Base-by-base conservation (phyloP, 37 sponge, comb jelly and placozoan genomes). In the Oopsacas minuta region DNA sequence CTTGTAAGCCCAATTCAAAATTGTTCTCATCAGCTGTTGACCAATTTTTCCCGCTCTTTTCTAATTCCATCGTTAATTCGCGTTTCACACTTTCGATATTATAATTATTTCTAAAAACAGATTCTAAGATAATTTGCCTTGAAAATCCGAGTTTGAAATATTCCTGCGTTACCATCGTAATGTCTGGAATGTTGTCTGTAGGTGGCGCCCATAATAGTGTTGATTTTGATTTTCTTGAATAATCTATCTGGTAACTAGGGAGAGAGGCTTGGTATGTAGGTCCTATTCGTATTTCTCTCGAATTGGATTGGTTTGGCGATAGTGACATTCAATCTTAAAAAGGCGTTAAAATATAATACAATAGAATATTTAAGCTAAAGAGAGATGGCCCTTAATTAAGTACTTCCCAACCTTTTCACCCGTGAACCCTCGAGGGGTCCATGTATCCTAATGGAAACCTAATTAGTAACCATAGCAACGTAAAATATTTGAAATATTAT, bases 91-190 rank as follows among this genome's bases (percentile, higher is more conserved):
- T 3, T n/a, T 32, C 22, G 12, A 42, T 8, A n/a, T 61, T 34
- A 61, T 61, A 61, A 61, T 61, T 61, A 34, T 61, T 3, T 3
- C 75, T 61, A 61, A 20, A 61, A 61, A 61, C 28, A 61, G 30
- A 10, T n/a, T 61, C 75, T 34, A 61, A 61, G 1, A 61, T 34
- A 20, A 7, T 5, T 61, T 61, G 75, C 28, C 75, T 61, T 12
- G 75, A 61, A n/a, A 25, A 61, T 3, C 75, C 75, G 22, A 25
- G 20, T 34, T 61, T 34, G 28, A 32, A 61, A 34, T 32, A 61
- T 61, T 61, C 75, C 75, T 61, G 75, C 7, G 75, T 61, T 61
- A n/a, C 30, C 75, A 61, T 25, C 32, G 75, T 61, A 34, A 61
- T 61, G 7, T 61, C 75, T 20, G 75, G 75, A 61, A 61, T 61